Evolutionary conservation across 2,113 vertebrate genomes (phyloP).

Genomic region (Fregetta grallaria): DNA sequence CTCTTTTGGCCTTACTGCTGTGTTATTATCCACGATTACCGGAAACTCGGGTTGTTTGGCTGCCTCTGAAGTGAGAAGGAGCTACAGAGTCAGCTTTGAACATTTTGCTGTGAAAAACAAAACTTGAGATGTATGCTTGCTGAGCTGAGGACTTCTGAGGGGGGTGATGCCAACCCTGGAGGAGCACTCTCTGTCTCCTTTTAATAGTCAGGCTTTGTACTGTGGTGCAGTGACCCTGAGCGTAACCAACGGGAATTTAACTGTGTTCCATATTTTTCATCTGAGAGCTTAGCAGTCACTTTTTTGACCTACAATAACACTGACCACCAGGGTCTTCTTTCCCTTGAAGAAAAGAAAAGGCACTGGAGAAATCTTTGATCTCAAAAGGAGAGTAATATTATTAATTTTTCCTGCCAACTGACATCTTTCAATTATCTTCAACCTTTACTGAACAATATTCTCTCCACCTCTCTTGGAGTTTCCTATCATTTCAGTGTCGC

Average conservation of each 20-base stretch:
- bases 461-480: background rate
- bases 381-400: background rate
- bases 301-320: background rate
- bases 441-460: background rate
- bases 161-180: background rate
- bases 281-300: background rate
- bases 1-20: fast-evolving
- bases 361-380: background rate
- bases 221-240: background rate
- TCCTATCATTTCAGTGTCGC: background rate
- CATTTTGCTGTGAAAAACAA: background rate
- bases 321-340: background rate
- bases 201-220: background rate
- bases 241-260: background rate
- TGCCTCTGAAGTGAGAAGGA: background rate
- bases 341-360: background rate
- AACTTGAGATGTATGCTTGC: background rate
- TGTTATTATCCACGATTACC: background rate
- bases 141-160: background rate
- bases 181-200: background rate
- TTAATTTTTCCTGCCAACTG: background rate
- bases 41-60: background rate
- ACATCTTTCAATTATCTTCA: background rate
- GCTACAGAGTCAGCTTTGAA: background rate
- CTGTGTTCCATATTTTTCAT: background rate